phyloP scores from a whole-genome alignment of 1,140 invertebrate genomes.

The Calosoma granatense region DNA sequence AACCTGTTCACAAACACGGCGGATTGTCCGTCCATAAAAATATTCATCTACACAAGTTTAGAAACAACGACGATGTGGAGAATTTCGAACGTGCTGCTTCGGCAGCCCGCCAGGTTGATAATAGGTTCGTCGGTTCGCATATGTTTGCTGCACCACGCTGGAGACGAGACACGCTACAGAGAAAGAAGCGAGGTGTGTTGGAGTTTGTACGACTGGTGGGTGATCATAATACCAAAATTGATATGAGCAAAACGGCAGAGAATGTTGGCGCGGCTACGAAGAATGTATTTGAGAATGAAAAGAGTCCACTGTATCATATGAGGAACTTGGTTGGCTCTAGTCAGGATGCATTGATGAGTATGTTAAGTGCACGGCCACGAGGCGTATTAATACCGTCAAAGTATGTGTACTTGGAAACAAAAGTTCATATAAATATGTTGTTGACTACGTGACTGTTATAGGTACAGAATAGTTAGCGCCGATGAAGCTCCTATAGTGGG shows the following conservation, averaged over 20 bases:
- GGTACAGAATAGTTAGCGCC: background rate
- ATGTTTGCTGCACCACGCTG: background rate
- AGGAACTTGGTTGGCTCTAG: conserved; percentile 26
- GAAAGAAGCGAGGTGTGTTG: background rate
- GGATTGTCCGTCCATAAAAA: background rate
- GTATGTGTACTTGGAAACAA: conserved; percentile 4
- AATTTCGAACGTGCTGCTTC: too few relatives aligned
- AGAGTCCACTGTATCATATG: conserved; percentile 27
- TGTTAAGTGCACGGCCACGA: conserved; percentile 26
- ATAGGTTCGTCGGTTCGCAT: background rate
- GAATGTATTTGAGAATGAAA: conserved; percentile 27
- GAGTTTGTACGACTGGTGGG: background rate
- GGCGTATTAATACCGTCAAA: conserved; percentile 27
- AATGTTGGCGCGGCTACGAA: conserved; percentile 26
- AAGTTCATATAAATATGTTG: background rate
- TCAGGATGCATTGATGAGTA: conserved; percentile 25
- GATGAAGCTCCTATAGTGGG: background rate
- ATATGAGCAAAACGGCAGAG: conserved; percentile 23
- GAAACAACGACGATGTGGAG: too few relatives aligned
- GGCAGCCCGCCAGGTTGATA: background rate
- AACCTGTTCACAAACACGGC: background rate
- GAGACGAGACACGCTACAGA: background rate
- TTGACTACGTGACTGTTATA: too few relatives aligned
- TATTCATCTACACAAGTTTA: background rate
- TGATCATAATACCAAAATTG: conserved; percentile 20